Base-by-base conservation (phyloP, 1,140 invertebrate species). In the Venturia canescens region DNA sequence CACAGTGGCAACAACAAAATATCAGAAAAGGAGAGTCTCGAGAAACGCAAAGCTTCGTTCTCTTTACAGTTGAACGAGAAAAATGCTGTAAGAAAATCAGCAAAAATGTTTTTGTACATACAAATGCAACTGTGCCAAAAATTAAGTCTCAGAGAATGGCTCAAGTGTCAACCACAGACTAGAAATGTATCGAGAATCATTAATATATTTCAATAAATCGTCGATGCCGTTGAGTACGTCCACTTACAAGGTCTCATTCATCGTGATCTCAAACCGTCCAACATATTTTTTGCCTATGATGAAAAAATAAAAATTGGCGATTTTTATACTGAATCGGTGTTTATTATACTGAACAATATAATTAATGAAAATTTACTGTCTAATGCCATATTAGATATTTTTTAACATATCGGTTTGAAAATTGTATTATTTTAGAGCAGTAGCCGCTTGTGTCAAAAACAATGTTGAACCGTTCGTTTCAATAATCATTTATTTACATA, bases 111-210 rank as follows among this genome's bases (percentile, higher is more conserved):
- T 90, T 93, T 99, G 0, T 99, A 98, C 87, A 99, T 99, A 88
- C 98, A 99, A 91, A 99, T 99, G 98, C 98, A 99, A 91, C 89
- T 99, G 63, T 99, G 98, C 88, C 94, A 94, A 70, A 95, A 96
- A 85, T 95, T 98, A 79, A 98, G 96, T 84, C 92, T 99, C 9
- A 95, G 96, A 86, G 98, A 99, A 83, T 99, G 98, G 98, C 90
- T 99, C 4, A 91, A 92, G 69, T 91, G 92, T 16, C 91, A 93
- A 83, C 92, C 91, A 50, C 82, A 71, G 29, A 50, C 87, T 7
- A 85, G 94, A 71, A 86, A 95, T 86, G 84, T 89, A 50, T 83
- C 78, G 1, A 86, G 93, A 85, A 93, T 96, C 26, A 92, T 97
- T 29, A 93, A 94, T 72, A 96, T 99, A 79, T 99, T 99, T 92